A percentile compares a stretch with the other conserved stretches of the same genome.
Evolutionary conservation across 2,113 vertebrate genomes (phyloP).

Genomic region (Bos javanicus): DNA sequence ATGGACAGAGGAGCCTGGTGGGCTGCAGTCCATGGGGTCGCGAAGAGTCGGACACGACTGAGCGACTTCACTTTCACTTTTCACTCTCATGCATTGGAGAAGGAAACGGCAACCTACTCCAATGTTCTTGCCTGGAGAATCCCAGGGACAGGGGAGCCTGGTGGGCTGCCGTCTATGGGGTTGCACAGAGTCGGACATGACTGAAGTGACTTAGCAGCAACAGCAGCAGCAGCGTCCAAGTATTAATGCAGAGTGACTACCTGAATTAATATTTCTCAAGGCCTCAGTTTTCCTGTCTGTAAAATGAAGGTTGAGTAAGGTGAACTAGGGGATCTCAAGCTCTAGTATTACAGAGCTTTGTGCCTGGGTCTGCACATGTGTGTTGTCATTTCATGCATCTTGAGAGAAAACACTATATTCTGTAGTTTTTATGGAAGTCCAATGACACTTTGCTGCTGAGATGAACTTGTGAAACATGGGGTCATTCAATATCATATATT

Average conservation of each 20-base stretch:
- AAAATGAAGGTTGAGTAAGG: not conserved
- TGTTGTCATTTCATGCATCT: not conserved
- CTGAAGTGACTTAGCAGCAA: too few species aligned
- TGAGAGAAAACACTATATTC: not conserved
- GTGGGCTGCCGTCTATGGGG: too few species aligned
- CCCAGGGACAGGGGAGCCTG: too few species aligned
- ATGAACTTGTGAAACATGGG: not conserved
- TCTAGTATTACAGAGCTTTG: not conserved
- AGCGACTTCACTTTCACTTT: too few species aligned
- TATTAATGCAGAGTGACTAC: not conserved
- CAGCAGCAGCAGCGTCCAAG: not conserved
- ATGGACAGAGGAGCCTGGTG: too few species aligned
- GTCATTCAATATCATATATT: not conserved
- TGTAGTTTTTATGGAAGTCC: not conserved
- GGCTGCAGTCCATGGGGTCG: too few species aligned
- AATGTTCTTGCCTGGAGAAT: too few species aligned
- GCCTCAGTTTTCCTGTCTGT: not conserved
- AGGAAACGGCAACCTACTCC: too few species aligned
- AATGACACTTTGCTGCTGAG: not conserved
- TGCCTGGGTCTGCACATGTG: not conserved
- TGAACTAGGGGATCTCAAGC: not conserved
- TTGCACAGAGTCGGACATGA: too few species aligned
- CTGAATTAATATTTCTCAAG: not conserved
- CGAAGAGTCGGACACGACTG: too few species aligned
- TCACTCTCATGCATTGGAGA: too few species aligned